Evolutionary conservation across 1,140 invertebrate genomes (phyloP).

Genomic region (Drosophila lacertosa): DNA sequence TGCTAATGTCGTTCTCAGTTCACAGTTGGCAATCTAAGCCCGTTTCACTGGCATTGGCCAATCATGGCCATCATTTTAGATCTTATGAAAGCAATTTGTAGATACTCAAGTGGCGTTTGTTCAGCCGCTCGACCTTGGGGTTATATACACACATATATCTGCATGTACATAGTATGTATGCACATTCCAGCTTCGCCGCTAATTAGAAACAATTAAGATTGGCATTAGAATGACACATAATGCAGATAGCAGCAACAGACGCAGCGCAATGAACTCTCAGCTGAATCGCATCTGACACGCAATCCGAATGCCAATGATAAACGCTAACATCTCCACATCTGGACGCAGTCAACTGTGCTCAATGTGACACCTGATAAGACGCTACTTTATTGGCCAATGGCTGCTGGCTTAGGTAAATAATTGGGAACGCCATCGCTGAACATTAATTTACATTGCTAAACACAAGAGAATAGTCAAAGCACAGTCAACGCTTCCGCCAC

Average conservation of each 20-base stretch:
- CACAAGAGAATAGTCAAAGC: too few species aligned
- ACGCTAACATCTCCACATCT: not conserved
- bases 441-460: too few species aligned
- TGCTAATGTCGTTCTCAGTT: slow-evolving; percentile 2
- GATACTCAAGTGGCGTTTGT: slow-evolving; percentile 54
- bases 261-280: not conserved
- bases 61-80: slow-evolving; percentile 38
- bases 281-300: slow-evolving; percentile 12
- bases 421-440: too few species aligned
- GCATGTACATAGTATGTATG: not conserved
- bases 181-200: not conserved
- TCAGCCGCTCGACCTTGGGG: slow-evolving; percentile 48
- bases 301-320: slow-evolving; percentile 2
- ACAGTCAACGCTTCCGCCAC: too few species aligned
- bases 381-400: too few species aligned
- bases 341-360: not conserved
- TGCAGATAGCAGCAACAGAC: not conserved
- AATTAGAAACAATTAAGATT: slow-evolving; percentile 37
- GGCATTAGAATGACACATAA: slow-evolving; percentile 30
- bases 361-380: slow-evolving; percentile 12
- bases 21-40: not conserved
- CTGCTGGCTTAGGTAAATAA: too few species aligned
- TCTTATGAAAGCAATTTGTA: slow-evolving; percentile 67
- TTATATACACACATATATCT: not conserved
- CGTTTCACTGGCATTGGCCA: not conserved